phyloP scores from a whole-genome alignment of 1,140 invertebrate species.

The Drosophila elegans region DNA sequence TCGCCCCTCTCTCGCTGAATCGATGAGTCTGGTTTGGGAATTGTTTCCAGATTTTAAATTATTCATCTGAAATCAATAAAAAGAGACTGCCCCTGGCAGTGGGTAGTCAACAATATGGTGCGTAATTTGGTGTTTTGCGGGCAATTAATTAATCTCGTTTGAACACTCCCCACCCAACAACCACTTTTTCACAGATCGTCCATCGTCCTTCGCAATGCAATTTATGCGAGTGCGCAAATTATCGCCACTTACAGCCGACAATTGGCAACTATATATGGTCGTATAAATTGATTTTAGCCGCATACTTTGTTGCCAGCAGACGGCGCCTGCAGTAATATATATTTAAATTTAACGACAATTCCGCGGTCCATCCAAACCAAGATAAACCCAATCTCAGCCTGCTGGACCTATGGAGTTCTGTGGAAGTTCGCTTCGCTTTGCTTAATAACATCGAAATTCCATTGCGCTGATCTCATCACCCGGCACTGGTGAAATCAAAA shows the following conservation, averaged over 20 bases:
- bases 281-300: constrained; percentile 31
- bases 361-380: constrained; percentile 15
- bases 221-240: constrained; percentile 17
- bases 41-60: constrained; percentile 36
- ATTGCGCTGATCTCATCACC: constrained; percentile 46
- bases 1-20: not conserved
- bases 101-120: constrained; percentile 49
- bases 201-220: constrained; percentile 5
- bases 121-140: constrained; percentile 78
- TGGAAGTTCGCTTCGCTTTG: constrained; percentile 39
- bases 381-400: not conserved
- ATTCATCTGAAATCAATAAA: constrained; percentile 45
- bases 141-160: constrained; percentile 69
- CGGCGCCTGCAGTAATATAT: constrained; percentile 39
- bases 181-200: constrained; percentile 7
- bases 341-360: constrained; percentile 29
- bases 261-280: constrained; percentile 29
- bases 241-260: constrained; percentile 45
- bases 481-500: constrained; percentile 21
- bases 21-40: constrained; percentile 9
- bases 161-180: constrained; percentile 2
- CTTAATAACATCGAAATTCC: constrained; percentile 54
- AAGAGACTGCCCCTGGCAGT: constrained; percentile 32
- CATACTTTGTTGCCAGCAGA: constrained; percentile 12
- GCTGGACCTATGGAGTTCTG: constrained; percentile 20